Evolutionary conservation across 2,113 vertebrate genomes (phyloP).

Genomic region (Equus przewalskii): DNA sequence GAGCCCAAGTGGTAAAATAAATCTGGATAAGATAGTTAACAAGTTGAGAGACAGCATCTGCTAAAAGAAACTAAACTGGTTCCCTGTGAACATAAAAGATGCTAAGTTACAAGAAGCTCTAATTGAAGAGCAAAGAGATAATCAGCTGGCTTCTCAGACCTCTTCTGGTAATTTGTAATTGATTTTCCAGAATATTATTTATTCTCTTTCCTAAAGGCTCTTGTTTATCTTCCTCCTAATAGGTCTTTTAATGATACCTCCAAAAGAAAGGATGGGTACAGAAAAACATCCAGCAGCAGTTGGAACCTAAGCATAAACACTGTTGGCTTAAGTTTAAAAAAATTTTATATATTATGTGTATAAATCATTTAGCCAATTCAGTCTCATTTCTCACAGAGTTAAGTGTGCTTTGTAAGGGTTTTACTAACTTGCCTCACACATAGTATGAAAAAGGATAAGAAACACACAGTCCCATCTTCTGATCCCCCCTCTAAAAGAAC

Average conservation of each 20-base stretch:
- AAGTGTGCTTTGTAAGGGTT: not conserved
- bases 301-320: not conserved
- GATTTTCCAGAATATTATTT: slow-evolving; percentile 26
- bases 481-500: not conserved
- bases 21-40: not conserved
- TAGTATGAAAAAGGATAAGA: not conserved
- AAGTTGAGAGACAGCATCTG: not conserved
- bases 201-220: slow-evolving; percentile 7
- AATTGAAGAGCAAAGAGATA: not conserved
- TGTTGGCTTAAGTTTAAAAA: not conserved
- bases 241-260: slow-evolving; percentile 27
- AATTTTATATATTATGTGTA: not conserved
- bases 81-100: not conserved
- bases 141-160: not conserved
- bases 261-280: not conserved
- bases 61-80: not conserved
- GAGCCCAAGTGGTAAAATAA: not conserved
- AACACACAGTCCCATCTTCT: not conserved
- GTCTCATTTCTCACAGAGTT: not conserved
- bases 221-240: not conserved
- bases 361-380: not conserved
- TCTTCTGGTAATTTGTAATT: slow-evolving; percentile 2
- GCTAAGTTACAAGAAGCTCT: not conserved
- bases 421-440: slow-evolving; percentile 26
- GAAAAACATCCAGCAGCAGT: not conserved